These are phyloP conservation scores for Troilus luridus DNA, from an alignment of 2,888 invertebrate genomes.

Conservation along the genomic window DNA sequence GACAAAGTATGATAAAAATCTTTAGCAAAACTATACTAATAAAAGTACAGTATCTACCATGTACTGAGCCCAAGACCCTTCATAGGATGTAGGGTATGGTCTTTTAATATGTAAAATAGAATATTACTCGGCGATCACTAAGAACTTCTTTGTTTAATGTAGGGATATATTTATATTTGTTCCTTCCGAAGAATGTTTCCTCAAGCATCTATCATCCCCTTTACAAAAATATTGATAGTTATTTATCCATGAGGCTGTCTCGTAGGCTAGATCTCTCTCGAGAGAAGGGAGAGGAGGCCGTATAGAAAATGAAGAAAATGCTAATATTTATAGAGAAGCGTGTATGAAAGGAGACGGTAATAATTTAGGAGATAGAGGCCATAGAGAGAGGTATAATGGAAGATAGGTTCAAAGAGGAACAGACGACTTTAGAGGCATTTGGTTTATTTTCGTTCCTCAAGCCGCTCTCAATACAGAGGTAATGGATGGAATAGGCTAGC, in stretches of 20 bases:
- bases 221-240: background rate
- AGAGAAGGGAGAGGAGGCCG: too few species aligned
- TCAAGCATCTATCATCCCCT: background rate
- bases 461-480: background rate
- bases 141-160: too few species aligned
- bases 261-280: background rate
- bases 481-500: background rate
- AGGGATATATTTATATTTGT: too few species aligned
- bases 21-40: too few species aligned
- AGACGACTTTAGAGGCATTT: background rate
- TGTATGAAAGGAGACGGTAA: slow-evolving; percentile 20
- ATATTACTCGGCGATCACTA: too few species aligned
- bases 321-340: slow-evolving; percentile 25
- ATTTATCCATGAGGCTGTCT: background rate
- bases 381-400: background rate
- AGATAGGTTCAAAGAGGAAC: background rate
- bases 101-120: too few species aligned
- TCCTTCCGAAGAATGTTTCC: background rate
- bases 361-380: background rate
- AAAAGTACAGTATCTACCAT: too few species aligned
- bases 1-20: too few species aligned
- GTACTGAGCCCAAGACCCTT: too few species aligned
- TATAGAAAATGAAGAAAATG: background rate
- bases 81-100: too few species aligned
- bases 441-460: background rate